These are phyloP conservation scores for Tolmerus cingulatus DNA, from an alignment of 2,888 invertebrate species.

Conservation along the genomic window DNA sequence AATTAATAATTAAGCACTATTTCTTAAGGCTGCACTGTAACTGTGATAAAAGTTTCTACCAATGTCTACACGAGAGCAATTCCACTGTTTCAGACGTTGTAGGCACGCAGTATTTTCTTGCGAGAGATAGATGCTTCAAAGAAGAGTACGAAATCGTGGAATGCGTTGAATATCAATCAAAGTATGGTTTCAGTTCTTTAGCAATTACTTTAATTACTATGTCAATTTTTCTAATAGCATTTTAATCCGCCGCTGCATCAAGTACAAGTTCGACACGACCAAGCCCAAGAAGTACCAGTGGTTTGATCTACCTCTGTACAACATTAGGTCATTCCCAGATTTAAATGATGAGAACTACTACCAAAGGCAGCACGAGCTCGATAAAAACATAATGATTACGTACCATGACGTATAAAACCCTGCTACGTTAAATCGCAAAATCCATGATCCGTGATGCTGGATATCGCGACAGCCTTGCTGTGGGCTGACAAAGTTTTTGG, in stretches of 20 bases:
- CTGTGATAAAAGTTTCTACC: conserved; percentile 50
- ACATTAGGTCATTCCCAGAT: conserved; percentile 34
- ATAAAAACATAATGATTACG: background rate
- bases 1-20: background rate
- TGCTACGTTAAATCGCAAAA: background rate
- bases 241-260: conserved; percentile 50
- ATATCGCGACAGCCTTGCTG: background rate
- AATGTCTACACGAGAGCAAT: conserved; percentile 48
- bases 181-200: conserved; percentile 29
- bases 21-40: conserved; percentile 49
- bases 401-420: background rate
- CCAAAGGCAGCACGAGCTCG: background rate
- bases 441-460: background rate
- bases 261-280: conserved; percentile 48
- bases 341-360: conserved; percentile 4
- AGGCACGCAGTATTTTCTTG: conserved; percentile 50
- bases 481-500: background rate
- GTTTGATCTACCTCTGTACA: conserved; percentile 52
- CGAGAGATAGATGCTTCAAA: conserved; percentile 50
- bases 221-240: conserved; percentile 30
- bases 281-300: conserved; percentile 50
- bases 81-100: conserved; percentile 47
- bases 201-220: background rate
- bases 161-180: conserved; percentile 48
- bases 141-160: conserved; percentile 49